These are phyloP conservation scores for Harmothoe impar DNA, from an alignment of 2,888 invertebrate genomes.

Conservation along the genomic window DNA sequence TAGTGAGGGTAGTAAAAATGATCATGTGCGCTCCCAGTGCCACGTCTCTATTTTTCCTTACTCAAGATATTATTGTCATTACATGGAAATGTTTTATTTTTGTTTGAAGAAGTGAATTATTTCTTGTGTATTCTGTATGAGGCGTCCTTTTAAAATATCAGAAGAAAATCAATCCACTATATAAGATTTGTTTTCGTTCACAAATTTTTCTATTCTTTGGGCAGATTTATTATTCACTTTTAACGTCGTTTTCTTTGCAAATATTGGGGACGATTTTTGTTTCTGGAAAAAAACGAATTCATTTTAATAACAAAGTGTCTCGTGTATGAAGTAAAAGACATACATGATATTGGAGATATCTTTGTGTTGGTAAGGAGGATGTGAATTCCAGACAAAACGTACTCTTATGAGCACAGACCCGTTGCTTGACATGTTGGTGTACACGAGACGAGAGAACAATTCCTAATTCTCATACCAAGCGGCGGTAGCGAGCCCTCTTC, in stretches of 20 bases:
- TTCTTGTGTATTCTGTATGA: neutral
- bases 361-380: neutral
- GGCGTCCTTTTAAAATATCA: constrained; percentile 12
- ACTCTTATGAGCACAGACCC: constrained; percentile 30
- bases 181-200: too few species aligned
- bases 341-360: neutral
- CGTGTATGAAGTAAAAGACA: neutral
- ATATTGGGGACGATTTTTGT: constrained; percentile 40
- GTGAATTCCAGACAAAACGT: constrained; percentile 15
- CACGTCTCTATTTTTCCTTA: constrained; percentile 21
- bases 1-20: neutral
- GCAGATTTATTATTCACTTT: constrained; percentile 46
- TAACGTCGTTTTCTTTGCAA: constrained; percentile 47
- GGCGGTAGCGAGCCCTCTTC: constrained; percentile 35
- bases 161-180: neutral
- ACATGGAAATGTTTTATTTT: neutral
- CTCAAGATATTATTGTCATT: neutral
- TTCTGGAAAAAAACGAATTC: neutral
- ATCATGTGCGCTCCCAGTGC: constrained; percentile 13
- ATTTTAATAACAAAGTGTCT: neutral
- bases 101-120: neutral
- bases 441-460: constrained; percentile 56
- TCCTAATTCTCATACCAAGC: constrained; percentile 51
- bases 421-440: constrained; percentile 50
- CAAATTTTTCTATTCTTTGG: constrained; percentile 44